These are phyloP conservation scores for Pristionchus mayeri DNA, from an alignment of 2,888 invertebrate genomes.

Conservation along the genomic window DNA sequence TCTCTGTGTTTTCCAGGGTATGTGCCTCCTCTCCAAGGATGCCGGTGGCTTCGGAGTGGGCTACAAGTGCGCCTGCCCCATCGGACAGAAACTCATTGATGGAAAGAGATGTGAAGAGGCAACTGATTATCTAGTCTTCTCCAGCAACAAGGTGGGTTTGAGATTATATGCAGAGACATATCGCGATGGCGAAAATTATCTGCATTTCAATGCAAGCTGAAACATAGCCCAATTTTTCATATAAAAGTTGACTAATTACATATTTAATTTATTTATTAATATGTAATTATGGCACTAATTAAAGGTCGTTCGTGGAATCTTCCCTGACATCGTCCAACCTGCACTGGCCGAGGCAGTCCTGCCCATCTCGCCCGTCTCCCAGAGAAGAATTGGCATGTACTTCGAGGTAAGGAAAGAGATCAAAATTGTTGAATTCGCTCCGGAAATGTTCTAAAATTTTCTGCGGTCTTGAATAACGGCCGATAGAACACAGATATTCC, in stretches of 20 bases:
- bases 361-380: slow-evolving; percentile 88
- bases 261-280: slow-evolving; percentile 31
- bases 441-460: neutral
- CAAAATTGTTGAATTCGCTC: neutral
- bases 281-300: slow-evolving; percentile 77
- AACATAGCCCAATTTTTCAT: neutral
- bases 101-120: slow-evolving; percentile 73
- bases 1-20: slow-evolving; percentile 81
- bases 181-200: too few relatives aligned
- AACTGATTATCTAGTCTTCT: slow-evolving; percentile 74
- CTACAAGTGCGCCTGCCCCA: slow-evolving; percentile 89
- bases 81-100: slow-evolving; percentile 81
- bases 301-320: slow-evolving; percentile 88
- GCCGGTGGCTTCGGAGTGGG: slow-evolving; percentile 80
- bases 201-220: neutral
- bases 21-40: slow-evolving; percentile 90
- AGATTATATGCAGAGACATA: too few relatives aligned
- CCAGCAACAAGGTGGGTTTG: slow-evolving; percentile 78
- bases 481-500: too few relatives aligned
- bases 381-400: slow-evolving; percentile 94
- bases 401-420: slow-evolving; percentile 80
- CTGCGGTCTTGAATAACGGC: too few relatives aligned
- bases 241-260: neutral
- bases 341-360: slow-evolving; percentile 95
- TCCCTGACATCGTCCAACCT: slow-evolving; percentile 82